phyloP scores from a whole-genome alignment of 2,113 vertebrate species.

The Syrrhaptes paradoxus region DNA sequence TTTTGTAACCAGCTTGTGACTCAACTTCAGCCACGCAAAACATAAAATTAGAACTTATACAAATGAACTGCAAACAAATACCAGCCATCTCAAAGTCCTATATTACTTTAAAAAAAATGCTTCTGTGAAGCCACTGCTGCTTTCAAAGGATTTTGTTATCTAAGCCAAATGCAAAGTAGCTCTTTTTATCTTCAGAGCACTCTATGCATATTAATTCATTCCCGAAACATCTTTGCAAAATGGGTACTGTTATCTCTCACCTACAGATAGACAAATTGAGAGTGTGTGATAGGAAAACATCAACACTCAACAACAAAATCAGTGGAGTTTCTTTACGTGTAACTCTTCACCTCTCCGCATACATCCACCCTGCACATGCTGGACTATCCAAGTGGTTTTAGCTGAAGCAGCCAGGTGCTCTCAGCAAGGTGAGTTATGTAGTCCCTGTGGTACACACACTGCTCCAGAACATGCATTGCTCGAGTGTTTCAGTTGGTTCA shows the following conservation, averaged over 20 bases:
- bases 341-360: background rate
- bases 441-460: background rate
- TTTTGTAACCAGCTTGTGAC: background rate
- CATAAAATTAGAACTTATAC: background rate
- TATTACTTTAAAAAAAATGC: background rate
- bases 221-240: background rate
- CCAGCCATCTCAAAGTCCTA: background rate
- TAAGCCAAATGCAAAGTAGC: constrained; percentile 4
- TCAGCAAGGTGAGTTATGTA: background rate
- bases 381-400: background rate
- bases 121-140: background rate
- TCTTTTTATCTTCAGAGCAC: constrained; percentile 26
- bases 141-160: constrained; percentile 26
- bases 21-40: background rate
- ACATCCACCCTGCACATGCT: background rate
- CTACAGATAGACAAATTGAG: background rate
- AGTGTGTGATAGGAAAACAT: background rate
- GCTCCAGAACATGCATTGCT: background rate
- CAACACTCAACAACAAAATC: background rate
- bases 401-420: background rate
- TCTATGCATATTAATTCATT: constrained; percentile 3
- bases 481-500: background rate
- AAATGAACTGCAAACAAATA: background rate
- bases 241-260: constrained; percentile 3
- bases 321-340: background rate